Percentiles rank a stretch among this genome's conserved stretches.
phyloP scores from a whole-genome alignment of 2,113 vertebrate genomes.

The Gnathonemus echidnorhynchus region DNA sequence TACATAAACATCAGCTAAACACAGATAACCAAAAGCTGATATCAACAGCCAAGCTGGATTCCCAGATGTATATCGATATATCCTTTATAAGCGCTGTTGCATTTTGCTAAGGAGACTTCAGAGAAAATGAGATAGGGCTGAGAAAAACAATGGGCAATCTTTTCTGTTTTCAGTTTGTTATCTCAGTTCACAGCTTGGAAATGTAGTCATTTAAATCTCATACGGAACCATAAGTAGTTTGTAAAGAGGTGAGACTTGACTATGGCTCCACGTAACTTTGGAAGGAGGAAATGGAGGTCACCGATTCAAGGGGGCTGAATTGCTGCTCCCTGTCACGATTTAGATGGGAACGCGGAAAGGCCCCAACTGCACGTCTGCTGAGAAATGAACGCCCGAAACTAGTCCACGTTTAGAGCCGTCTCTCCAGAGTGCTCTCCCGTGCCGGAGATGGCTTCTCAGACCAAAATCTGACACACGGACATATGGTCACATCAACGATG shows the following conservation, averaged over 20 bases:
- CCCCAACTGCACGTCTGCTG: not conserved
- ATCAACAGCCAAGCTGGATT: not conserved
- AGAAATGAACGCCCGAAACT: not conserved
- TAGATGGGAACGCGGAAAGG: not conserved
- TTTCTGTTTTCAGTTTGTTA: not conserved
- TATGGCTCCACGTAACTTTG: not conserved
- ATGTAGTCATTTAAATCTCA: slow-evolving; percentile 9
- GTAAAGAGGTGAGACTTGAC: not conserved
- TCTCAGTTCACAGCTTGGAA: not conserved
- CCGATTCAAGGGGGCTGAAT: slow-evolving; percentile 1
- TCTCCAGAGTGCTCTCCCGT: not conserved
- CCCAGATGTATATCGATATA: not conserved
- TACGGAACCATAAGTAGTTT: not conserved
- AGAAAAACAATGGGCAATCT: slow-evolving; percentile 9
- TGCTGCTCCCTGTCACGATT: not conserved
- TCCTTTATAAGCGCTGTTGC: not conserved
- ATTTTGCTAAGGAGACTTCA: slow-evolving; percentile 4
- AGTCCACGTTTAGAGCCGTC: not conserved
- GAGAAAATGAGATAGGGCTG: not conserved
- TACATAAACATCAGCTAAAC: not conserved
- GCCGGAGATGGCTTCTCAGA: not conserved
- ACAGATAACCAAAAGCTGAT: not conserved
- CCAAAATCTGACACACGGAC: not conserved
- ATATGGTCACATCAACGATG: not conserved
- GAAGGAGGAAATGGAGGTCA: not conserved